phyloP scores from a whole-genome alignment of 37 sponge, comb jelly and placozoan genomes.

The Cladorhizidae sp. region DNA sequence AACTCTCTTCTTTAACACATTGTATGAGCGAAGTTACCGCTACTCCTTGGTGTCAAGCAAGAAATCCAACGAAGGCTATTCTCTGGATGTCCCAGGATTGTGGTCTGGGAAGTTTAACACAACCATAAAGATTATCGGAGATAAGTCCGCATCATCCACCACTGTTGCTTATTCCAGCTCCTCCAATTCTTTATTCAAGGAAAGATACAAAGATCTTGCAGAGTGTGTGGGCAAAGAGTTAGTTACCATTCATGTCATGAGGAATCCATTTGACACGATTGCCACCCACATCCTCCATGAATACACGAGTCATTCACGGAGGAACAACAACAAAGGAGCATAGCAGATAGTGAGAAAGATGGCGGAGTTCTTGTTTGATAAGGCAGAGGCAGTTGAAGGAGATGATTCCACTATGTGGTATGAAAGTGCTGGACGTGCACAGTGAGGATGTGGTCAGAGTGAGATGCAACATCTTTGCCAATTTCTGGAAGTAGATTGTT shows the following conservation, averaged over 20 bases:
- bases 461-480: conserved; percentile 8
- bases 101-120: conserved; percentile 21
- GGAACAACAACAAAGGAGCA: too few relatives aligned
- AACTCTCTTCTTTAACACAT: not conserved
- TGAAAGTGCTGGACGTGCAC: conserved; percentile 25
- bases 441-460: conserved; percentile 3
- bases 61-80: conserved; percentile 10
- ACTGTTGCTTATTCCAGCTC: not conserved
- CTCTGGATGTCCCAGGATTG: conserved; percentile 10
- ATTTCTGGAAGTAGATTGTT: conserved; percentile 10
- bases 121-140: conserved; percentile 38
- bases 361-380: not conserved
- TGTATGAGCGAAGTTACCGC: conserved; percentile 1
- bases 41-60: not conserved
- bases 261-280: conserved; percentile 57
- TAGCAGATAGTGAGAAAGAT: not conserved
- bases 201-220: not conserved
- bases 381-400: not conserved
- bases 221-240: not conserved
- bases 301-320: not conserved
- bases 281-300: conserved; percentile 13
- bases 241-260: conserved; percentile 32
- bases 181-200: not conserved
- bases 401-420: conserved; percentile 4
- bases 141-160: conserved; percentile 22